These are phyloP conservation scores for Clitarchus hookeri DNA, from an alignment of 2,888 invertebrate species.

Conservation along the genomic window DNA sequence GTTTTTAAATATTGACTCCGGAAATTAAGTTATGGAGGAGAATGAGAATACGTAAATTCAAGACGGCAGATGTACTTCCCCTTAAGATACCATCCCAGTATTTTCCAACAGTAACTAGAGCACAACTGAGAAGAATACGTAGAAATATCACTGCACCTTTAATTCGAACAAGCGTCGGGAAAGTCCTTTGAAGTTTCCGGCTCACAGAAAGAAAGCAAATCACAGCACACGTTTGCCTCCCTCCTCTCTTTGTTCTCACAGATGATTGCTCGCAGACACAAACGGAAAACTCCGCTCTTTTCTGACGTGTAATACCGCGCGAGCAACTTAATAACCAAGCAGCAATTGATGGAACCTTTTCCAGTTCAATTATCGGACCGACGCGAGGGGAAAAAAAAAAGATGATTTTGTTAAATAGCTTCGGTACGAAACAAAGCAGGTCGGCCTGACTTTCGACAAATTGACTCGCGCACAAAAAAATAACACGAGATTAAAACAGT, in stretches of 20 bases:
- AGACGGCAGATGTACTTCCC: too few relatives aligned
- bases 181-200: too few relatives aligned
- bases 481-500: neutral
- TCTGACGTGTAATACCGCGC: neutral
- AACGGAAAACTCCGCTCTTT: neutral
- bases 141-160: too few relatives aligned
- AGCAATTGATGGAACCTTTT: conserved; percentile 2
- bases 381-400: neutral
- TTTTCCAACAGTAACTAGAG: too few relatives aligned
- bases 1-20: too few relatives aligned
- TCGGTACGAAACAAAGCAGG: conserved; percentile 7
- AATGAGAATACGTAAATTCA: too few relatives aligned
- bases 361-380: neutral
- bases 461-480: neutral
- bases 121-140: too few relatives aligned
- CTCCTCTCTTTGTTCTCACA: neutral
- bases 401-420: neutral
- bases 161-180: too few relatives aligned
- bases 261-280: neutral
- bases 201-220: too few relatives aligned
- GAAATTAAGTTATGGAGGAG: too few relatives aligned
- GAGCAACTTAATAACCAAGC: neutral
- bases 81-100: too few relatives aligned
- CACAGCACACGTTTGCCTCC: too few relatives aligned
- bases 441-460: neutral